Evolutionary conservation across 2,797 vertebrate genomes (phyloP).

Genomic region (Heliangelus exortis): DNA sequence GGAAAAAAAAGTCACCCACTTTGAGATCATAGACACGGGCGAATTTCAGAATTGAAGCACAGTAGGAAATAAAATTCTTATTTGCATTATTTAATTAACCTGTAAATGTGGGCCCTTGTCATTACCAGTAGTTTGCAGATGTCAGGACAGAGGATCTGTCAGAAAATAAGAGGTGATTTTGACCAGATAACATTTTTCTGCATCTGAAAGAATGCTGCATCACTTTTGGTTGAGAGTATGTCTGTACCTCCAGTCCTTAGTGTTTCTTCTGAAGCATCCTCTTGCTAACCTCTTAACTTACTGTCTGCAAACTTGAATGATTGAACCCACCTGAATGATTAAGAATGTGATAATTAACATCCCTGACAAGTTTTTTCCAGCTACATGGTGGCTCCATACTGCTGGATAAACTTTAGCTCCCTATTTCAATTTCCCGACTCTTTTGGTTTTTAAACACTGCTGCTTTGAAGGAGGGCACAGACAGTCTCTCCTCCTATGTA

Average conservation of each 20-base stretch:
- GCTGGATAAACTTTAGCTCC: background rate
- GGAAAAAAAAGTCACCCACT: background rate
- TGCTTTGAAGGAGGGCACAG: background rate
- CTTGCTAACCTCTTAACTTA: background rate
- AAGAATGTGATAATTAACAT: background rate
- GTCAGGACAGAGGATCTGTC: background rate
- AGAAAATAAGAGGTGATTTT: slow-evolving; percentile 31
- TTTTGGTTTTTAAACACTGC: background rate
- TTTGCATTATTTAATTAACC: background rate
- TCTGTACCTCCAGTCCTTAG: background rate
- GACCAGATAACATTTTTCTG: slow-evolving; percentile 4
- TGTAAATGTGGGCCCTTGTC: background rate
- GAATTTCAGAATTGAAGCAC: background rate
- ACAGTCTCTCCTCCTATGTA: background rate
- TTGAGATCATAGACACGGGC: background rate
- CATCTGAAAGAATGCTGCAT: background rate
- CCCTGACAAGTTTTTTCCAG: background rate
- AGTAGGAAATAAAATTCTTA: background rate
- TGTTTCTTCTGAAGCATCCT: background rate
- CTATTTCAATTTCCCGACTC: background rate
- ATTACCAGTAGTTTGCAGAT: background rate
- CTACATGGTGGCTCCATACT: fast-evolving
- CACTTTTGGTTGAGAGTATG: background rate
- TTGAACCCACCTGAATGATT: background rate
- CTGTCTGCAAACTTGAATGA: background rate